Evolutionary conservation across 2,797 vertebrate genomes (phyloP).

Genomic region (Pygocentrus nattereri): DNA sequence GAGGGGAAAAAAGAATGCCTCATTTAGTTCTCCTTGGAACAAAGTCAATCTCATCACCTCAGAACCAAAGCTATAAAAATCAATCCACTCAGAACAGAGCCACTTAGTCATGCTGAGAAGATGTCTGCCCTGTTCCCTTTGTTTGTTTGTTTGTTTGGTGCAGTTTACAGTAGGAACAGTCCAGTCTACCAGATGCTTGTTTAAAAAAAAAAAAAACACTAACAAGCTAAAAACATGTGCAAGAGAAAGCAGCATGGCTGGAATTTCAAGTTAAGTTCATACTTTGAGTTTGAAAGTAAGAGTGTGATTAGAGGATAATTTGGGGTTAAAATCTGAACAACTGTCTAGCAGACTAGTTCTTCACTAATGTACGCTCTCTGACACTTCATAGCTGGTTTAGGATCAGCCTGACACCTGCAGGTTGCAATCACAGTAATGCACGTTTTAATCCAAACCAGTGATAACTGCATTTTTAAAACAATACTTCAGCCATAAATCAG

Average conservation of each 20-base stretch:
- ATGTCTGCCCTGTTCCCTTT: background rate
- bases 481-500: too few species aligned
- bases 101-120: conserved; percentile 22
- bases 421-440: background rate
- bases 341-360: background rate
- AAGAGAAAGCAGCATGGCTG: background rate
- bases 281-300: background rate
- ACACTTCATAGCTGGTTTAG: background rate
- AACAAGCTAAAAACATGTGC: background rate
- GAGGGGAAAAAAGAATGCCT: background rate
- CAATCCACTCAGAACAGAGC: conserved; percentile 19
- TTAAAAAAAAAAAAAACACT: conserved; percentile 14
- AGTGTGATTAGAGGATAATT: background rate
- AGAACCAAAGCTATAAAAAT: conserved; percentile 41
- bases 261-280: background rate
- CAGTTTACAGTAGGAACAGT: background rate
- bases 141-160: background rate
- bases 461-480: too few species aligned
- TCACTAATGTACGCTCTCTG: background rate
- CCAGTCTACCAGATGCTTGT: background rate
- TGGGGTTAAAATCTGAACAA: background rate
- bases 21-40: conserved; percentile 46
- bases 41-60: conserved; percentile 42
- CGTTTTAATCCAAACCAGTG: too few species aligned
- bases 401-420: background rate